Evolutionary conservation across 2,113 vertebrate genomes (phyloP), one percentile per base, ranked within the genome.

Genomic region (Aptenodytes patagonicus): DNA sequence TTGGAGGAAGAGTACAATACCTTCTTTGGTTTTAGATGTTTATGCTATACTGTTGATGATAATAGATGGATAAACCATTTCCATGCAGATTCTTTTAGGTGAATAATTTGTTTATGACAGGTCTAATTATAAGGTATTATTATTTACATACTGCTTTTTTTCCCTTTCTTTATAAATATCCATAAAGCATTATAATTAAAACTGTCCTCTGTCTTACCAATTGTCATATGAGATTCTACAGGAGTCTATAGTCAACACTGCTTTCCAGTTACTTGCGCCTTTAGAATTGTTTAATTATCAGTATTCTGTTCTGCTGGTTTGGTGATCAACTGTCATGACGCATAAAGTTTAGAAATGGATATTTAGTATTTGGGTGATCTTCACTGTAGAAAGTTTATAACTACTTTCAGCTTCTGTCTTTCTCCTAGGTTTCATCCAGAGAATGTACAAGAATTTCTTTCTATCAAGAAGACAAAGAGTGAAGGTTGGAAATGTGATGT

Each of bases 401-500:
- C 18, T 80, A 21, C n/a, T 70, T 82, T 49, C 40, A 54, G 21
- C 52, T 77, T 87, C 46, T 97, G 17, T 93, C 57, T 87, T 93
- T n/a, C 68, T 91, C 20, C 17, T 97, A 99, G 99, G 95, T 99
- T 99, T 98, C 99, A 99, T 97, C 99, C 99, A 92, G 99, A 99
- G 89, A 98, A 99, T 96, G 97, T 99, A 75, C 99, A 99, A 95
- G 99, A 99, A 95, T 99, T 99, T 98, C 98, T 99, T 81, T 98
- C 98, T 47, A 99, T 99, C 90, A 99, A 98, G 97, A 99, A 99
- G 97, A 99, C 98, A 86, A 99, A 99, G 96, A 99, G 98, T 89
- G 99, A 99, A 97, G 99, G 99, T 80, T 99, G 99, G 99, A 99
- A 99, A 97, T 99, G 99, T 97, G 99, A 99, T 90, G 99, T 99